These are phyloP conservation scores for Meteorus cinctellus DNA, from an alignment of 2,888 invertebrate genomes.

Conservation along the genomic window DNA sequence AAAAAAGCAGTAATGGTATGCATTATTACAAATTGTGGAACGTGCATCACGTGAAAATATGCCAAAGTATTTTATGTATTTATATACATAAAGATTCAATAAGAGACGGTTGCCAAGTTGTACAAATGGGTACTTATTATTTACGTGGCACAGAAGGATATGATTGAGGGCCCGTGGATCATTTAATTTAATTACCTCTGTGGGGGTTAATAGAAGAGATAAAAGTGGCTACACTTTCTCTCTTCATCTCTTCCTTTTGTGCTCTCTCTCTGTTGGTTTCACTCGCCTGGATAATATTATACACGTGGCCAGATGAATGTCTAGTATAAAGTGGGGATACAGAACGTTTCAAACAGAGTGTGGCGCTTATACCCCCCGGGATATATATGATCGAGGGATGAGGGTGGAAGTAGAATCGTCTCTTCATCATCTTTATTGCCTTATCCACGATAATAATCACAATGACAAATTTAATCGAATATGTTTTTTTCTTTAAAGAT, in stretches of 20 bases:
- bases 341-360: constrained; percentile 50
- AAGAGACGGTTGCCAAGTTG: constrained; percentile 18
- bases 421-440: constrained; percentile 28
- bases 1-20: no score
- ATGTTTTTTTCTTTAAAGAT: background rate
- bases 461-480: constrained; percentile 8
- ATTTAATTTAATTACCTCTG: constrained; percentile 72
- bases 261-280: constrained; percentile 40
- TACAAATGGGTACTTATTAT: constrained; percentile 62
- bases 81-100: constrained; percentile 15
- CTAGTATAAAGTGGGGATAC: constrained; percentile 41
- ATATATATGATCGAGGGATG: background rate
- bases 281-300: constrained; percentile 60
- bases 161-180: constrained; percentile 71
- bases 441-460: constrained; percentile 16
- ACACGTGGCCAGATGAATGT: constrained; percentile 55
- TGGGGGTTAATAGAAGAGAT: constrained; percentile 71
- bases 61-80: background rate
- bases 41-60: background rate
- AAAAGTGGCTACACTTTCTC: constrained; percentile 63
- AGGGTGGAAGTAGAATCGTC: constrained; percentile 20
- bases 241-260: background rate
- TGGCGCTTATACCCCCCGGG: constrained; percentile 40
- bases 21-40: background rate
- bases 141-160: constrained; percentile 56